These are phyloP conservation scores for Nowickia ferox DNA, from an alignment of 2,888 invertebrate genomes.

Conservation along the genomic window DNA sequence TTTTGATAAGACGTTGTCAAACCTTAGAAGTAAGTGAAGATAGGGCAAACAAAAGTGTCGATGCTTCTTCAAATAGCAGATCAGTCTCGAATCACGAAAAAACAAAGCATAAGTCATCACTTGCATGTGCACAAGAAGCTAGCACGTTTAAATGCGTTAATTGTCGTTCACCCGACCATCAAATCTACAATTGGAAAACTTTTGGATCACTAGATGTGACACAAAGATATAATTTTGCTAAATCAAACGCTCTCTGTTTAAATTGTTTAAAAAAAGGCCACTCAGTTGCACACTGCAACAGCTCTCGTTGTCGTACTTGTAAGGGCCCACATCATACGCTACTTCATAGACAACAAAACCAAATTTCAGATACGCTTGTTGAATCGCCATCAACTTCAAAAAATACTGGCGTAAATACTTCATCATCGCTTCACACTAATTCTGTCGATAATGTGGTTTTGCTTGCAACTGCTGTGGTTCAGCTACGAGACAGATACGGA, in stretches of 20 bases:
- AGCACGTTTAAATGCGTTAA: too few relatives aligned
- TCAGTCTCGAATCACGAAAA: background rate
- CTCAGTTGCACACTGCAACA: background rate
- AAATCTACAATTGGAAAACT: background rate
- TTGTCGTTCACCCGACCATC: too few relatives aligned
- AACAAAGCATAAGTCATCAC: background rate
- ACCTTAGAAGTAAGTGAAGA: background rate
- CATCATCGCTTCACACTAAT: background rate
- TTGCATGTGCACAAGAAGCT: background rate
- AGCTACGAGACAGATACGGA: slow-evolving; percentile 5
- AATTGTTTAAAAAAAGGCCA: slow-evolving; percentile 26
- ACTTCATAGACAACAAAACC: slow-evolving; percentile 5
- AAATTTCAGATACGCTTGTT: too few relatives aligned
- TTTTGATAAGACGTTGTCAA: slow-evolving; percentile 10
- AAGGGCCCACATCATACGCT: background rate
- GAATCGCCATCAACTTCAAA: too few relatives aligned
- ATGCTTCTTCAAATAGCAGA: too few relatives aligned
- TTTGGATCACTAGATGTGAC: background rate
- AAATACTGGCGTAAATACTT: too few relatives aligned
- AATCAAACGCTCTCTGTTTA: slow-evolving; percentile 17
- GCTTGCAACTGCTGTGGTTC: slow-evolving; percentile 29
- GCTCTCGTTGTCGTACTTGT: slow-evolving; percentile 2
- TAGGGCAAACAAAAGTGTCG: background rate
- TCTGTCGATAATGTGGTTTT: slow-evolving; percentile 8
- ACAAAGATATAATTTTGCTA: slow-evolving; percentile 25